Base-by-base conservation (phyloP, 2,888 invertebrate genomes). In the Tiliacea citrago region DNA sequence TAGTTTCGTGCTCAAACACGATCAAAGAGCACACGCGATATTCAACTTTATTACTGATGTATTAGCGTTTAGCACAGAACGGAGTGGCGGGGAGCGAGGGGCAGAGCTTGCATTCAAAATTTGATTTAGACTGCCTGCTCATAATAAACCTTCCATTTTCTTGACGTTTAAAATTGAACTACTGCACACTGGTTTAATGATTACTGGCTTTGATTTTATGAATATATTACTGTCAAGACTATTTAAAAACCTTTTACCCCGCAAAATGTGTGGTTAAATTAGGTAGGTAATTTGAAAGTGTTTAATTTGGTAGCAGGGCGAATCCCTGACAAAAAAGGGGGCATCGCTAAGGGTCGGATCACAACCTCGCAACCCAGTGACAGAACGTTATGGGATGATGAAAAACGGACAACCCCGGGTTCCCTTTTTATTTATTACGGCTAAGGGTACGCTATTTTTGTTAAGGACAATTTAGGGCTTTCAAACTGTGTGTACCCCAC, bases 361-460 rank as follows among this genome's bases (percentile, higher is more conserved):
- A 74, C 71, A 74, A 73, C 72, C 70, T 67, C 68, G 39, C 73
- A 67, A 57, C 55, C 57, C 45, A 61, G 79, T 82, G 83, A 85
- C 70, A 82, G 72, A 74, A 76, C 62, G 70, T 76, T 82, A 79
- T 57, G 58, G 76, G 55, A 75, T 75, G 84, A 76, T 72, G 73
- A 85, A 83, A 84, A 84, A 77, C 62, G 83, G 79, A 68, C 68
- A 60, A 73, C 55, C 63, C 68, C 58, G 42, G 60, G 47, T 53
- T 69, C 66, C 69, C 42, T 69, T 83, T 83, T 83, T 83, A 85
- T 82, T 85, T 82, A 85, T 83, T 85, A 77, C 62, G 60, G 73
- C 49, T 67, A 72, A 61, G 69, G 85, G 69, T 42, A 63, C 51
- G 82, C 60, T 81, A 83, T 83, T 84, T 84, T 85, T 84, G 73